phyloP scores from a whole-genome alignment of 1,140 invertebrate species.

The Drosophila sp. region DNA sequence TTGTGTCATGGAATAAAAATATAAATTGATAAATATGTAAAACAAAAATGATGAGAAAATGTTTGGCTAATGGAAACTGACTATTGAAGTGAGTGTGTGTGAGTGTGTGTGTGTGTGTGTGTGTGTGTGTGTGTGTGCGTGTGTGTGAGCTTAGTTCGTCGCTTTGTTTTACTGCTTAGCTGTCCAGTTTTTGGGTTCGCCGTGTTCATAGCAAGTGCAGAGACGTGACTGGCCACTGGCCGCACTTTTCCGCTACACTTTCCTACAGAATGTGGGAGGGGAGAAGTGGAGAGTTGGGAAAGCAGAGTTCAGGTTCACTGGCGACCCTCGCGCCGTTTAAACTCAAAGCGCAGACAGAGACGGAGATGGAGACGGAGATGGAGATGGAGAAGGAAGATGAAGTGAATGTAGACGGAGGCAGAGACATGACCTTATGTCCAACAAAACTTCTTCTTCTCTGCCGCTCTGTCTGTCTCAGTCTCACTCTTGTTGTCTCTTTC shows the following conservation, averaged over 20 bases:
- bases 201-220: slow-evolving; percentile 39
- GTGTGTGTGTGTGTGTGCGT: slow-evolving; percentile 20
- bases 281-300: background rate
- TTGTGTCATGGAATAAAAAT: no score
- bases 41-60: no score
- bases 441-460: background rate
- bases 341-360: slow-evolving; percentile 6
- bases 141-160: slow-evolving; percentile 64
- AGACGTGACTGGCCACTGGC: slow-evolving; percentile 71
- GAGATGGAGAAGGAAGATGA: background rate
- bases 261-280: slow-evolving; percentile 1
- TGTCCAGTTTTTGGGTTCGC: slow-evolving; percentile 54
- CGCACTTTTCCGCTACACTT: slow-evolving; percentile 69
- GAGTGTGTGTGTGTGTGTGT: background rate
- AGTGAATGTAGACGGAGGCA: background rate
- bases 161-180: slow-evolving; percentile 78
- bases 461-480: background rate
- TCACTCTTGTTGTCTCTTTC: background rate
- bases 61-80: no score
- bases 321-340: slow-evolving; percentile 55
- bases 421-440: slow-evolving; percentile 40
- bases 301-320: slow-evolving; percentile 71
- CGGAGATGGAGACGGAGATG: background rate
- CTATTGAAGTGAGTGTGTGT: background rate
- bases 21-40: no score